Evolutionary conservation across 2,113 vertebrate genomes (phyloP).

Genomic region (Columba janthina): DNA sequence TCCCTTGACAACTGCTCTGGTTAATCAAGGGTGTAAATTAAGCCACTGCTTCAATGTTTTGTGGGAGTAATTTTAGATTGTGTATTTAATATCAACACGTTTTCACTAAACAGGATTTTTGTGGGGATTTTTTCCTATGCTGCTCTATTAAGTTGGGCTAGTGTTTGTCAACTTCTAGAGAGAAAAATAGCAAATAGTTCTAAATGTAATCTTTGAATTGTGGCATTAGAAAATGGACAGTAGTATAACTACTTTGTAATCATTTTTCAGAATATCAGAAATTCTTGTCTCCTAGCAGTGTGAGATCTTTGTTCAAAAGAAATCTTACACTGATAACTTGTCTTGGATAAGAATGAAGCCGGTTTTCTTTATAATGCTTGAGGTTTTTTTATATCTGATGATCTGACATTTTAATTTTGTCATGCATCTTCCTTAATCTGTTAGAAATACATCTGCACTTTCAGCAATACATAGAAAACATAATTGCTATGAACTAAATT

Average conservation of each 20-base stretch:
- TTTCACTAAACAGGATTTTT: constrained; percentile 5
- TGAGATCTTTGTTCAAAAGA: background rate
- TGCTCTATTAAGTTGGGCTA: background rate
- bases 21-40: constrained; percentile 72
- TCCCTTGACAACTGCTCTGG: constrained; percentile 69
- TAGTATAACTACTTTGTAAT: background rate
- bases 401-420: constrained; percentile 45
- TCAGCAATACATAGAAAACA: constrained; percentile 17
- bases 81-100: constrained; percentile 35
- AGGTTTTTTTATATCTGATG: background rate
- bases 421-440: background rate
- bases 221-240: background rate
- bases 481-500: constrained; percentile 36
- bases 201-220: background rate
- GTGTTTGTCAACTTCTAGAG: background rate
- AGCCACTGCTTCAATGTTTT: constrained; percentile 1
- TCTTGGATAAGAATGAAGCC: background rate
- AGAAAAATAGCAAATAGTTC: background rate
- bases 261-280: background rate
- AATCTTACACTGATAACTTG: background rate
- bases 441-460: constrained; percentile 10
- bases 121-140: background rate
- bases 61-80: background rate
- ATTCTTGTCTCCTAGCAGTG: background rate
- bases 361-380: background rate